Conservation (phyloP, 2,113 vertebrate genomes). For the Etia nguti region DNA sequence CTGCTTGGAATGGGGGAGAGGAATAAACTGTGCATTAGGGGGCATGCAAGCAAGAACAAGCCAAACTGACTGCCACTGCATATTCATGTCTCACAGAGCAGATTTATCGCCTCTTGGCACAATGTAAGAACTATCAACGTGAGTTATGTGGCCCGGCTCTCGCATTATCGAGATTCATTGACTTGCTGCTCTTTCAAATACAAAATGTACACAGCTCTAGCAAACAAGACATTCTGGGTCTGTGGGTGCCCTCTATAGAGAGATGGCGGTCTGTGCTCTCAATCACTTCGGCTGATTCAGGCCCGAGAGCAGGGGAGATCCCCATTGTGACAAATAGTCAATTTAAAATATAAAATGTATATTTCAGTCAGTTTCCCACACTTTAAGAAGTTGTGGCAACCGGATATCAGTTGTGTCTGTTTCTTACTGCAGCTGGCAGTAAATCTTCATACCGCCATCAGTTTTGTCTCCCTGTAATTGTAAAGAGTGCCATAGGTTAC, state of each 20-base stretch:
- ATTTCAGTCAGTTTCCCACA: not conserved
- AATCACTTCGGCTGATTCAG: conserved; percentile 55
- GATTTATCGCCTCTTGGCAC: conserved; percentile 81
- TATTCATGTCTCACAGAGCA: conserved; percentile 75
- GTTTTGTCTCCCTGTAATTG: not conserved
- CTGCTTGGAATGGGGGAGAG: conserved; percentile 51
- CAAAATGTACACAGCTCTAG: conserved; percentile 62
- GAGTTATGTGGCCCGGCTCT: conserved; percentile 83
- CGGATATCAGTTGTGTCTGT: not conserved
- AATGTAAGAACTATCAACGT: conserved; percentile 80
- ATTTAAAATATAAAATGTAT: conserved; percentile 1
- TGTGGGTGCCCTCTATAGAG: conserved; percentile 89
- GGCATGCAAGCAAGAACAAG: conserved; percentile 49
- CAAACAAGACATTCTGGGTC: conserved; percentile 78
- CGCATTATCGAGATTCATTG: conserved; percentile 86
- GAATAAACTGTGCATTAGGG: conserved; percentile 58
- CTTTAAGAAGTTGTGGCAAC: not conserved
- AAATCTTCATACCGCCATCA: not conserved
- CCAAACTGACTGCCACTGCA: conserved; percentile 73
- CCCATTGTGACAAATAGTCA: not conserved
- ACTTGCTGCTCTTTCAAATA: conserved; percentile 75
- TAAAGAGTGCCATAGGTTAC: not conserved
- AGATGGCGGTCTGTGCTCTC: conserved; percentile 65
- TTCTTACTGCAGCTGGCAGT: not conserved
- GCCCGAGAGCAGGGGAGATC: conserved; percentile 14